A percentile compares a stretch with the other conserved stretches of the same genome.
phyloP scores from a whole-genome alignment of 2,113 vertebrate species.

The Psilopogon haemacephalus region DNA sequence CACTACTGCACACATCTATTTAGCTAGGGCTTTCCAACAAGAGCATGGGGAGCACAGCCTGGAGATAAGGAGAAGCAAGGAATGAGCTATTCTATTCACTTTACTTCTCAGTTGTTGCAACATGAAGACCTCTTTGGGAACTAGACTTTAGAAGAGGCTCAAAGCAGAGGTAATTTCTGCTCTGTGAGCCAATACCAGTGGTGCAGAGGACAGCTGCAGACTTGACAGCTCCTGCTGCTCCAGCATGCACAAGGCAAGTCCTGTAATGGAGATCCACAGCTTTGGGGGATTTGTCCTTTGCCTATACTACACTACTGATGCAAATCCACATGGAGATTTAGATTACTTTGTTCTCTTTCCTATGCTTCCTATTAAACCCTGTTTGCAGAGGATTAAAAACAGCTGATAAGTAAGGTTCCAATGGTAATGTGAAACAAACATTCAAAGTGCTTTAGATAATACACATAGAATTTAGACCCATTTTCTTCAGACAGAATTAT shows the following conservation, averaged over 20 bases:
- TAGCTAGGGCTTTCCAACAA: neutral
- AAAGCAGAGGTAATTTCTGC: neutral
- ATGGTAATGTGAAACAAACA: neutral
- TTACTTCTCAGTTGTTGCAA: neutral
- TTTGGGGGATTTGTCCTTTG: neutral
- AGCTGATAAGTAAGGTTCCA: neutral
- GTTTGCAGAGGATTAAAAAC: conserved; percentile 8
- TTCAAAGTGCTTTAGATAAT: neutral
- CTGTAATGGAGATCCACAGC: neutral
- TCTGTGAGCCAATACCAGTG: neutral
- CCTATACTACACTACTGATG: neutral
- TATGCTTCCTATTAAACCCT: neutral
- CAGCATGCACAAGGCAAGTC: neutral
- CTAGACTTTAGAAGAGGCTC: neutral
- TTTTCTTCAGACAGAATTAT: neutral
- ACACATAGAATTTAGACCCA: neutral
- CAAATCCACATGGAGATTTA: neutral
- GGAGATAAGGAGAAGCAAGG: neutral
- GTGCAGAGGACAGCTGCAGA: neutral
- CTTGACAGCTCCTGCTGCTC: neutral
- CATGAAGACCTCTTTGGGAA: neutral
- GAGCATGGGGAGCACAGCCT: neutral
- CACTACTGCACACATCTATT: neutral
- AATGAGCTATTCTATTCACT: neutral
- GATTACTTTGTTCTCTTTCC: neutral